Conservation (phyloP, 2,113 vertebrate species). For the Scytalopus superciliaris region DNA sequence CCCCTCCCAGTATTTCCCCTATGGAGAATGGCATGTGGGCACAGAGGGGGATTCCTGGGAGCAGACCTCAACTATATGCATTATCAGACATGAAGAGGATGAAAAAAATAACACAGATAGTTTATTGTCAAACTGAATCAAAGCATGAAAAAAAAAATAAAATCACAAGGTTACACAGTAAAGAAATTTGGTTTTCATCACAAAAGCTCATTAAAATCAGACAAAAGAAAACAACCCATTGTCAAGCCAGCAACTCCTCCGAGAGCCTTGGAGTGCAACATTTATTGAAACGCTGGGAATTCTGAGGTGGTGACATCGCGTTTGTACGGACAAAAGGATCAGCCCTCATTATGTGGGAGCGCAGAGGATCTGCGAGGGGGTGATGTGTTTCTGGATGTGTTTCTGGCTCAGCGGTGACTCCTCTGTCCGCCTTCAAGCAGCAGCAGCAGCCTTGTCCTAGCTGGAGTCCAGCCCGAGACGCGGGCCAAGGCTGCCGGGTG, state of each 20-base stretch:
- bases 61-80: not conserved
- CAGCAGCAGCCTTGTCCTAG: not conserved
- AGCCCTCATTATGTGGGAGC: not conserved
- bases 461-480: not conserved
- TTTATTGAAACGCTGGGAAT: not conserved
- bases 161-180: not conserved
- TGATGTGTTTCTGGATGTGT: not conserved
- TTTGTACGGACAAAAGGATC: not conserved
- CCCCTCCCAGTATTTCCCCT: not conserved
- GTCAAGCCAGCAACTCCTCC: not conserved
- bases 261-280: not conserved
- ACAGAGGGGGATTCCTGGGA: not conserved
- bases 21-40: not conserved
- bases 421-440: not conserved
- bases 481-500: fast-evolving
- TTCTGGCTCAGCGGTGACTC: not conserved
- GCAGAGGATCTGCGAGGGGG: not conserved
- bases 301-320: not conserved
- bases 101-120: slow-evolving; percentile 23
- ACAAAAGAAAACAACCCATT: not conserved
- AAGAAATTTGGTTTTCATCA: not conserved
- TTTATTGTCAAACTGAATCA: slow-evolving; percentile 41
- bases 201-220: slow-evolving; percentile 11
- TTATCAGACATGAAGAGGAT: slow-evolving; percentile 19
- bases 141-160: not conserved